Conservation (phyloP, 2,888 invertebrate species). For the Drosophila trichaetosa region DNA sequence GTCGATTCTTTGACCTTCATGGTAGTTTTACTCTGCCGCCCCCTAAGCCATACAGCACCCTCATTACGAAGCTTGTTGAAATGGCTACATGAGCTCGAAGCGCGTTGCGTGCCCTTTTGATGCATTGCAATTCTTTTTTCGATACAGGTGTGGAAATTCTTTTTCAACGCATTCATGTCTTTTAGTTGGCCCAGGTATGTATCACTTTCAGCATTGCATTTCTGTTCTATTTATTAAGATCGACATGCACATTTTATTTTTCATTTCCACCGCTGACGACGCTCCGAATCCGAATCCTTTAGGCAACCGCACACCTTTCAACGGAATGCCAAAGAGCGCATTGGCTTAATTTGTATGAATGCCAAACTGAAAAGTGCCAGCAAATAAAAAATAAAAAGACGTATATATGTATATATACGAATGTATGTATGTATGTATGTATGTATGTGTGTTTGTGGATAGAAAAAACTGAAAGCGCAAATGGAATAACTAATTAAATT, state of each 20-base stretch:
- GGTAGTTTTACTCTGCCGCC: not conserved
- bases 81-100: slow-evolving; percentile 40
- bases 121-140: slow-evolving; percentile 26
- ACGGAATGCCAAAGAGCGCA: slow-evolving; percentile 30
- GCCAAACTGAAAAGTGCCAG: slow-evolving; percentile 31
- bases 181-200: not conserved
- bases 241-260: slow-evolving; percentile 28
- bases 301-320: slow-evolving; percentile 47
- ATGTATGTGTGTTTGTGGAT: not conserved
- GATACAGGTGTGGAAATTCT: slow-evolving; percentile 61
- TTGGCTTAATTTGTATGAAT: slow-evolving; percentile 54
- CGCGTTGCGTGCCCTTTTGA: slow-evolving; percentile 47
- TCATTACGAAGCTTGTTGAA: slow-evolving; percentile 57
- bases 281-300: slow-evolving; percentile 40
- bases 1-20: slow-evolving; percentile 46
- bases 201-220: slow-evolving; percentile 14
- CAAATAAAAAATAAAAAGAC: not conserved
- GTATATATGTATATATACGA: too few relatives aligned
- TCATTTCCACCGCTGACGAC: slow-evolving; percentile 4
- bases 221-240: slow-evolving; percentile 22
- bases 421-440: not conserved
- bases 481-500: slow-evolving; percentile 79
- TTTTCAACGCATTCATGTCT: slow-evolving; percentile 41
- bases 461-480: slow-evolving; percentile 45
- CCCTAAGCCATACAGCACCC: slow-evolving; percentile 8